Conservation (phyloP, 2,113 vertebrate species). For the Podocnemis expansa region DNA sequence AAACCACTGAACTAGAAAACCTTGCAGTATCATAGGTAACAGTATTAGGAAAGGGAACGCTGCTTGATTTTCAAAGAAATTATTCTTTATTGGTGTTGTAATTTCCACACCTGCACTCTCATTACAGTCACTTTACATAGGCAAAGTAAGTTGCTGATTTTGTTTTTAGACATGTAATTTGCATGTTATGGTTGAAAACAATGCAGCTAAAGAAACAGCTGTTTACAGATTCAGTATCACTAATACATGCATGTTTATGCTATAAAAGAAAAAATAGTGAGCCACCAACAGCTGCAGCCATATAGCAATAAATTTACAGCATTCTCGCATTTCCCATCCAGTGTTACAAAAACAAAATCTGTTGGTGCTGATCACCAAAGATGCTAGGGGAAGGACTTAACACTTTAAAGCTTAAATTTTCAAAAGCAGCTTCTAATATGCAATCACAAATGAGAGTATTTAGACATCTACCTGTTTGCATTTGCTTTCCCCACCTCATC, state of each 20-base stretch:
- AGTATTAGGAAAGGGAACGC: not conserved
- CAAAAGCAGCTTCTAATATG: not conserved
- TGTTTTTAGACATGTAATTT: not conserved
- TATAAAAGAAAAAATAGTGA: not conserved
- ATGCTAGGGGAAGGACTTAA: not conserved
- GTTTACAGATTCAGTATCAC: not conserved
- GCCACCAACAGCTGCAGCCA: not conserved
- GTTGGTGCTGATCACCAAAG: not conserved
- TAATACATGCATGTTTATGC: not conserved
- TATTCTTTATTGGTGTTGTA: not conserved
- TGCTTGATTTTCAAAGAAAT: not conserved
- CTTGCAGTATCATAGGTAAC: not conserved
- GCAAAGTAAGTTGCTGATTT: not conserved
- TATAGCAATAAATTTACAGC: not conserved
- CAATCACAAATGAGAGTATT: not conserved
- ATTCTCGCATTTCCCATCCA: not conserved
- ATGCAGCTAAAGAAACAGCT: not conserved
- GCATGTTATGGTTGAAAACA: slow-evolving; percentile 11
- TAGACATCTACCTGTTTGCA: not conserved
- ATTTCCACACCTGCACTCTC: slow-evolving; percentile 28
- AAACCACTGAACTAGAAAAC: not conserved
- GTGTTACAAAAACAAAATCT: not conserved
- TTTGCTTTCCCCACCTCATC: not conserved
- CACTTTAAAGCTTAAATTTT: not conserved
- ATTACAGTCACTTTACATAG: slow-evolving; percentile 41